Conservation (phyloP, 2,113 vertebrate genomes). For the Ciconia boyciana region DNA sequence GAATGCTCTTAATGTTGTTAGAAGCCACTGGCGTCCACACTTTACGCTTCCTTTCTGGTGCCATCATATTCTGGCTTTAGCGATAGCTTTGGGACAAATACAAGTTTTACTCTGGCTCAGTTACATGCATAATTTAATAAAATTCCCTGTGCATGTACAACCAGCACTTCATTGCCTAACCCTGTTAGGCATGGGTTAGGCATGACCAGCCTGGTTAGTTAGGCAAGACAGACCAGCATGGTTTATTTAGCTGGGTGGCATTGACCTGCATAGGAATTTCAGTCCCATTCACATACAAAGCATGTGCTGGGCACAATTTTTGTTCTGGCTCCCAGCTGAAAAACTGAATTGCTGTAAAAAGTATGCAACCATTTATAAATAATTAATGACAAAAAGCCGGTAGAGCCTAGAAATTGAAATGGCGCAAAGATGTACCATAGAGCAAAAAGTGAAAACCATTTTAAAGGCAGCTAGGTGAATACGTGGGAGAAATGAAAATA, state of each 20-base stretch:
- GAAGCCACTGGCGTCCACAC: background rate
- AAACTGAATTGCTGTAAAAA: background rate
- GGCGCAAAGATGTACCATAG: background rate
- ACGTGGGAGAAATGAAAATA: background rate
- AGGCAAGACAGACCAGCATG: too few species aligned
- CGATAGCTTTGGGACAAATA: background rate
- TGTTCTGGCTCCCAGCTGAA: background rate
- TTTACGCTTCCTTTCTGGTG: background rate
- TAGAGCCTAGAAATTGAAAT: background rate
- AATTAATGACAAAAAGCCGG: background rate
- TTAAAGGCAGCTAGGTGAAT: background rate
- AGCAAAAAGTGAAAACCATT: background rate
- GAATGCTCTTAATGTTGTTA: accelerated
- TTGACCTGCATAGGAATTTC: background rate
- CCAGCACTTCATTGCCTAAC: background rate
- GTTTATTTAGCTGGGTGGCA: background rate
- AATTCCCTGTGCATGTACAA: background rate
- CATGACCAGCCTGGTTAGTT: too few species aligned
- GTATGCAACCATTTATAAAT: background rate
- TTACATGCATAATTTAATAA: background rate
- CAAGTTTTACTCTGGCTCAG: background rate
- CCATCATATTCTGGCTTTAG: background rate
- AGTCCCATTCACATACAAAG: background rate
- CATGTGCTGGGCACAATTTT: background rate
- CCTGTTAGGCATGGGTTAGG: too few species aligned